These are phyloP conservation scores for Pogonomyrmex barbatus DNA, from an alignment of 1,140 invertebrate genomes.

Conservation along the genomic window DNA sequence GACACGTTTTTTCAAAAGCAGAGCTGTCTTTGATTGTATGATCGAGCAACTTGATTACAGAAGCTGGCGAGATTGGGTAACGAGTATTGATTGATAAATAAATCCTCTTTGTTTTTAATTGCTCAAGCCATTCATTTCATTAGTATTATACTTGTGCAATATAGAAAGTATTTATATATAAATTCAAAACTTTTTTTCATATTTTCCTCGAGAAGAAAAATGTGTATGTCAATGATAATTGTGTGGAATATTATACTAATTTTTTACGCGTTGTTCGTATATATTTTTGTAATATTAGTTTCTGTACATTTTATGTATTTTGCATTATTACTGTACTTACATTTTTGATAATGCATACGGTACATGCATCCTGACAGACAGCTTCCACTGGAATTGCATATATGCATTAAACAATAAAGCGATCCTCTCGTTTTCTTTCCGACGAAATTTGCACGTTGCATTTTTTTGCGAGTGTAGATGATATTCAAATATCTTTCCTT, in stretches of 20 bases:
- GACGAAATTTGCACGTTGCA: neutral
- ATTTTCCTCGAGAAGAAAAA: neutral
- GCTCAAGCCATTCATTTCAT: neutral
- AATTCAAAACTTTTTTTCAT: neutral
- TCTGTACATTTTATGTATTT: too few species aligned
- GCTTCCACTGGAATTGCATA: constrained; percentile 11
- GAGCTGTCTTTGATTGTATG: neutral
- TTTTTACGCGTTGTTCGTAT: neutral
- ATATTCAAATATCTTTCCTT: constrained; percentile 14
- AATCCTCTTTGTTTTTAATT: neutral
- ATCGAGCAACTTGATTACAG: neutral
- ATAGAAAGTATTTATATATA: neutral
- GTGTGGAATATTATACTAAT: neutral
- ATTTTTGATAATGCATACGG: neutral
- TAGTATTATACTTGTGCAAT: neutral
- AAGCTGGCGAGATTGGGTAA: neutral
- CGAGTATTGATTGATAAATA: constrained; percentile 5
- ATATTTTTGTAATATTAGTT: neutral
- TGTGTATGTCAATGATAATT: neutral
- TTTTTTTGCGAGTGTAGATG: neutral
- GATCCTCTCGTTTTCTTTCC: neutral
- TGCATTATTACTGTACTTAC: too few species aligned
- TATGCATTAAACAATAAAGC: constrained; percentile 26
- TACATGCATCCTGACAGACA: constrained; percentile 15
- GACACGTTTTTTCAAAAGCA: neutral